A percentile compares a stretch with the other conserved stretches of the same genome.
Conservation (phyloP, 23 tunicate genomes). For the Pegea sp. region DNA sequence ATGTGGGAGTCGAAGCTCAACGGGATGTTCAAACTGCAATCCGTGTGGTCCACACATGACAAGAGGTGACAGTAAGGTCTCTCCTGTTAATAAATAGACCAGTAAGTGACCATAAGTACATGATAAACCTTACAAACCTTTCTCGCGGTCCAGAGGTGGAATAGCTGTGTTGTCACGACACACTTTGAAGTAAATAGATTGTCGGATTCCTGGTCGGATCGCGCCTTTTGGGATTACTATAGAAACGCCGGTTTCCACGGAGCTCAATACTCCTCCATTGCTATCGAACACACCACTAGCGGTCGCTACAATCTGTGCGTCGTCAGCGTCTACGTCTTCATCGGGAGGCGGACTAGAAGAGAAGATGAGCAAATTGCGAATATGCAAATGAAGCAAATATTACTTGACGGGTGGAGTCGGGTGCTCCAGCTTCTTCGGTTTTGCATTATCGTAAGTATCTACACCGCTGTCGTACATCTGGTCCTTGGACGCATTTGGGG, state of each 20-base stretch:
- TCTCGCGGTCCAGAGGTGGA: conserved; percentile 74
- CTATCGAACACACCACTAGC: conserved; percentile 85
- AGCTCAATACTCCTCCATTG: conserved; percentile 83
- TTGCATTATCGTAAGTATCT: conserved; percentile 56
- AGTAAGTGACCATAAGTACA: not conserved
- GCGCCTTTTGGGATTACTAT: conserved; percentile 95
- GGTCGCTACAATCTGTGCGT: conserved; percentile 81
- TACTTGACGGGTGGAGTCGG: not conserved
- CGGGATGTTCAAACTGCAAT: conserved; percentile 92
- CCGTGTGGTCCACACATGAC: conserved; percentile 99
- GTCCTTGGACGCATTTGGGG: conserved; percentile 19
- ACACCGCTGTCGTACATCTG: conserved; percentile 95
- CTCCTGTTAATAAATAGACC: conserved; percentile 35
- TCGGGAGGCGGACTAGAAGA: conserved; percentile 13
- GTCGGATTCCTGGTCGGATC: conserved; percentile 55
- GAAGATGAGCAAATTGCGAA: no score
- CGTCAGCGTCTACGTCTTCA: conserved; percentile 40
- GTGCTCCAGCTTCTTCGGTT: conserved; percentile 43
- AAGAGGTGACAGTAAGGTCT: conserved; percentile 85
- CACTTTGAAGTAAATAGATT: conserved; percentile 84
- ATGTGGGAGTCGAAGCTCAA: conserved; percentile 94
- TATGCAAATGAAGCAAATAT: no score
- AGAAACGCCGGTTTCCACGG: conserved; percentile 94
- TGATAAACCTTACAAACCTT: conserved; percentile 13
- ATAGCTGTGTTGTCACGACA: conserved; percentile 88